Percentiles rank a stretch among this genome's conserved stretches.
Evolutionary conservation across 2,797 vertebrate genomes (phyloP).

Genomic region (Pseudotriccus pelzelni): DNA sequence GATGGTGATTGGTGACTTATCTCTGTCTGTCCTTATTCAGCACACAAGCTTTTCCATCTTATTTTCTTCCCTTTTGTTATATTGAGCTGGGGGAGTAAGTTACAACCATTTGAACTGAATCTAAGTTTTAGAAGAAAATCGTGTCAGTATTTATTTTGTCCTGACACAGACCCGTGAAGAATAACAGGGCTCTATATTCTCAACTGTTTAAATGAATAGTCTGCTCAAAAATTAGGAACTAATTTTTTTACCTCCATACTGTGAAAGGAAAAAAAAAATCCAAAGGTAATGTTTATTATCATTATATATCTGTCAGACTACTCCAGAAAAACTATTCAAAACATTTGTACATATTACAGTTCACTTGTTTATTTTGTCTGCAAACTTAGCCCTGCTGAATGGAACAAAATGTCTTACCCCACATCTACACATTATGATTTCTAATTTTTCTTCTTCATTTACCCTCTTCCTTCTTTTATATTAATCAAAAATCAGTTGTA

Average conservation of each 20-base stretch:
- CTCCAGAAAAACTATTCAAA: neutral
- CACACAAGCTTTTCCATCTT: rapidly evolving
- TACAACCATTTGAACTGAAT: neutral
- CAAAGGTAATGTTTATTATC: neutral
- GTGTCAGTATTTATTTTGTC: neutral
- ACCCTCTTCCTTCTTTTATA: neutral
- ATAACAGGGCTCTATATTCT: neutral
- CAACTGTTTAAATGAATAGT: neutral
- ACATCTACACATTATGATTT: neutral
- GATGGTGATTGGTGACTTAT: neutral
- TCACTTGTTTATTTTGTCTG: neutral
- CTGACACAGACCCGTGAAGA: neutral
- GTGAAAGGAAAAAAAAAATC: neutral
- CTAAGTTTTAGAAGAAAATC: neutral
- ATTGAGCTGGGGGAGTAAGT: rapidly evolving
- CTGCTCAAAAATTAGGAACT: neutral
- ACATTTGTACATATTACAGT: neutral
- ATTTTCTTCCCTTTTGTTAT: neutral
- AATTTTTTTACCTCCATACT: neutral
- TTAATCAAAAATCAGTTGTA: neutral
- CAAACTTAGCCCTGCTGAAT: neutral
- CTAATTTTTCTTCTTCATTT: neutral
- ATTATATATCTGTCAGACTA: neutral
- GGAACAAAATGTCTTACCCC: neutral
- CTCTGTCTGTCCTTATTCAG: neutral